These are phyloP conservation scores for Cyrtonyx montezumae DNA, from an alignment of 2,113 vertebrate genomes.

Conservation along the genomic window DNA sequence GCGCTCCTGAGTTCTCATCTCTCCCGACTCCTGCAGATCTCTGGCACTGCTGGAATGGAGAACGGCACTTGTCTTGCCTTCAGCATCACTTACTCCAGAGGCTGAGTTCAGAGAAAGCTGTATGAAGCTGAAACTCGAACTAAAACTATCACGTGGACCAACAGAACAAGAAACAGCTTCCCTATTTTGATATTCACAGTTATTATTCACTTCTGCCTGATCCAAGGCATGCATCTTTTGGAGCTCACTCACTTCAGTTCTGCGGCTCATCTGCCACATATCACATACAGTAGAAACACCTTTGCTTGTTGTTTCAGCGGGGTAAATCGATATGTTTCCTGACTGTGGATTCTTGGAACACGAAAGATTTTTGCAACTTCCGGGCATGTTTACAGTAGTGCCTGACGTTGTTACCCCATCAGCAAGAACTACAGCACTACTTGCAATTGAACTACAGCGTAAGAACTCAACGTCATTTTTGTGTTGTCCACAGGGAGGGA, in stretches of 20 bases:
- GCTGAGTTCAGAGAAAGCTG: slow-evolving; percentile 77
- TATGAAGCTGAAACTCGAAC: slow-evolving; percentile 92
- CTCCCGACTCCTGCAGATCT: background rate
- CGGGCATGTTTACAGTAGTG: background rate
- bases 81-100: slow-evolving; percentile 12
- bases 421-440: background rate
- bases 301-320: background rate
- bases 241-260: background rate
- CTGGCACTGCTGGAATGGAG: background rate
- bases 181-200: background rate
- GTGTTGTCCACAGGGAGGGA: background rate
- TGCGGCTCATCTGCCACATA: fast-evolving
- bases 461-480: background rate
- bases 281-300: background rate
- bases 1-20: background rate
- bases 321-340: background rate
- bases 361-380: background rate
- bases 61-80: background rate
- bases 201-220: slow-evolving; percentile 22
- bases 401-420: background rate
- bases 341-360: background rate
- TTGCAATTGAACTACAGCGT: background rate
- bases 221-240: background rate
- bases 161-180: background rate
- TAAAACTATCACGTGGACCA: slow-evolving; percentile 60